Percentiles rank a stretch among this genome's conserved stretches.
phyloP scores from a whole-genome alignment of 2,113 vertebrate genomes.

The Barbus barbus region DNA sequence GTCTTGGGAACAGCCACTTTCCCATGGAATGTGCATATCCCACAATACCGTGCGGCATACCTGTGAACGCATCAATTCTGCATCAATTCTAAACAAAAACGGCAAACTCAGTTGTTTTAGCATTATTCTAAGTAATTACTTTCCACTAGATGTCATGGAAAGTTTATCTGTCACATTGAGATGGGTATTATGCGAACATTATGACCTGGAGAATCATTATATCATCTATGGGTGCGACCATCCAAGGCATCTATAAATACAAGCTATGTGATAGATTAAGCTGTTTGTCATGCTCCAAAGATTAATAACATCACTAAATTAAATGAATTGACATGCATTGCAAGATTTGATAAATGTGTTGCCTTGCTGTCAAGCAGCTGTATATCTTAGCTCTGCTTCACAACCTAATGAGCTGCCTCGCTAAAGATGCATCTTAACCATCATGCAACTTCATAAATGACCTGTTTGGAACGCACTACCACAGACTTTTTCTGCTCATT shows the following conservation, averaged over 20 bases:
- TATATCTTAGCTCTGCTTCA: background rate
- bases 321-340: conserved; percentile 30
- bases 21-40: conserved; percentile 4
- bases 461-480: background rate
- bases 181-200: conserved; percentile 14
- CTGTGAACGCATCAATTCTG: conserved; percentile 54
- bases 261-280: conserved; percentile 11
- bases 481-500: background rate
- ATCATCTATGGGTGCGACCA: background rate
- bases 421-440: background rate
- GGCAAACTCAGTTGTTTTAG: conserved; percentile 42
- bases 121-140: conserved; percentile 32
- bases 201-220: conserved; percentile 21
- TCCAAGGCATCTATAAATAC: conserved; percentile 6
- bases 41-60: conserved; percentile 39
- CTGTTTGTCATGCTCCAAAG: conserved; percentile 27
- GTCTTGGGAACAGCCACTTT: conserved; percentile 58
- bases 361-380: conserved; percentile 12
- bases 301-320: conserved; percentile 28
- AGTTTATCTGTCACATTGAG: background rate
- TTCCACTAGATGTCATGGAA: conserved; percentile 22
- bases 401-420: background rate
- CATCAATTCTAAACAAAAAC: conserved; percentile 55
- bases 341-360: conserved; percentile 27
- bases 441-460: background rate